These are phyloP conservation scores for Meteorus sp. DNA, from an alignment of 1,140 invertebrate genomes.

Conservation along the genomic window DNA sequence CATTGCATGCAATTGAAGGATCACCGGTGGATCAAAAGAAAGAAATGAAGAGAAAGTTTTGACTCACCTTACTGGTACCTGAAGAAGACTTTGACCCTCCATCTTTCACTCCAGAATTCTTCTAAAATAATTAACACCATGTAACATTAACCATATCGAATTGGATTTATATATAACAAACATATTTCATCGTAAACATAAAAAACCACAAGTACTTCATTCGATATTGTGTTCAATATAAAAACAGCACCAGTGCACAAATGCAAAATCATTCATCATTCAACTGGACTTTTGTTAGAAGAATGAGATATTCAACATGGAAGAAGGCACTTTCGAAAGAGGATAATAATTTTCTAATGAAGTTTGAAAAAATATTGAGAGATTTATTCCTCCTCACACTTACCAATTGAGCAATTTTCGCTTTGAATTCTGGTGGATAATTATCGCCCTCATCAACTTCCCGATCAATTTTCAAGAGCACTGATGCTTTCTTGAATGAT, in stretches of 20 bases:
- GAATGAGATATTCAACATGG: no score
- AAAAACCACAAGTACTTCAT: no score
- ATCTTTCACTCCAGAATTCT: slow-evolving; percentile 5
- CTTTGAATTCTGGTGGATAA: slow-evolving; percentile 54
- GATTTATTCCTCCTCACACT: slow-evolving; percentile 31
- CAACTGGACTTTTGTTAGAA: no score
- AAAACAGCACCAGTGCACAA: no score
- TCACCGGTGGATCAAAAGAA: not conserved
- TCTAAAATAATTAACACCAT: not conserved
- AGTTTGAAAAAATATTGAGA: no score
- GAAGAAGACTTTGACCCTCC: slow-evolving; percentile 2
- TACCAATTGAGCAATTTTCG: slow-evolving; percentile 50
- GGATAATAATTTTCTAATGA: no score
- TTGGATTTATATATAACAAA: not conserved
- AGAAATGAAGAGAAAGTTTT: slow-evolving; percentile 8
- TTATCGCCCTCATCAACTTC: slow-evolving; percentile 45
- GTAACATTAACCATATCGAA: not conserved
- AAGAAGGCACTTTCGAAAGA: no score
- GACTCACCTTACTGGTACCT: not conserved
- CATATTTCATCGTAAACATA: no score
- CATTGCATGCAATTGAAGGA: slow-evolving; percentile 2
- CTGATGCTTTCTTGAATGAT: slow-evolving; percentile 32
- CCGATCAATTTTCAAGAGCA: slow-evolving; percentile 24
- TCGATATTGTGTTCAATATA: no score
- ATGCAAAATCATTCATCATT: no score